Evolutionary conservation across 2,797 vertebrate species (phyloP).

Genomic region (Leptatherina wallacei): DNA sequence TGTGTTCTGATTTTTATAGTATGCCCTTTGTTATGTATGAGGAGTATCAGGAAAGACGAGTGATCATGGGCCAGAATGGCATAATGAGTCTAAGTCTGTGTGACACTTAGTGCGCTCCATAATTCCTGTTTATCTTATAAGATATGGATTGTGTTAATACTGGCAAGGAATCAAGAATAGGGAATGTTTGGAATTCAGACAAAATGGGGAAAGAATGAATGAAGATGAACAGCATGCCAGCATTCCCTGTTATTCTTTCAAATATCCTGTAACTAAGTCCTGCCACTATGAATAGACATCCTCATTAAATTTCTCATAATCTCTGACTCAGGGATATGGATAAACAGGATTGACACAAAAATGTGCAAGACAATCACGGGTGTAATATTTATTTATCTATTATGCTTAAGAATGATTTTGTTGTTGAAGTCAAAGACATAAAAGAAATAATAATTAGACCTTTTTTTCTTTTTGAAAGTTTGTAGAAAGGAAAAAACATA

Average conservation of each 20-base stretch:
- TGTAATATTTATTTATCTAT: conserved; percentile 5
- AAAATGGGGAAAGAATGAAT: not conserved
- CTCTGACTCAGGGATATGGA: not conserved
- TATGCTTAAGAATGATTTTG: not conserved
- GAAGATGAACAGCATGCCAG: not conserved
- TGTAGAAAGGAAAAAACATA: not conserved
- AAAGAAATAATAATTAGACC: not conserved
- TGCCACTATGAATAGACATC: not conserved
- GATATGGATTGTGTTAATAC: not conserved
- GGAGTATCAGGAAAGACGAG: conserved; percentile 3
- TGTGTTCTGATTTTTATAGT: conserved; percentile 9
- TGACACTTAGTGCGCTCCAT: not conserved
- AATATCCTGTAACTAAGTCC: not conserved
- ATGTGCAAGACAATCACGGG: conserved; percentile 3
- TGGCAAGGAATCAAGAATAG: not conserved
- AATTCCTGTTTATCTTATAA: conserved; percentile 10
- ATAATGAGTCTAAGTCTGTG: conserved; percentile 6
- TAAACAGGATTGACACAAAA: not conserved
- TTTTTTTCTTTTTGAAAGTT: not conserved
- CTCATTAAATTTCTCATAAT: conserved; percentile 10
- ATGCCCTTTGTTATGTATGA: conserved; percentile 12
- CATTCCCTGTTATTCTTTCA: not conserved
- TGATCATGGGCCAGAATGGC: conserved; percentile 3
- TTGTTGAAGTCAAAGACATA: not conserved
- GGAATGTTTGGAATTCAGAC: conserved; percentile 7